phyloP scores from a whole-genome alignment of 1,140 invertebrate genomes.

The Onthophagus taurus region DNA sequence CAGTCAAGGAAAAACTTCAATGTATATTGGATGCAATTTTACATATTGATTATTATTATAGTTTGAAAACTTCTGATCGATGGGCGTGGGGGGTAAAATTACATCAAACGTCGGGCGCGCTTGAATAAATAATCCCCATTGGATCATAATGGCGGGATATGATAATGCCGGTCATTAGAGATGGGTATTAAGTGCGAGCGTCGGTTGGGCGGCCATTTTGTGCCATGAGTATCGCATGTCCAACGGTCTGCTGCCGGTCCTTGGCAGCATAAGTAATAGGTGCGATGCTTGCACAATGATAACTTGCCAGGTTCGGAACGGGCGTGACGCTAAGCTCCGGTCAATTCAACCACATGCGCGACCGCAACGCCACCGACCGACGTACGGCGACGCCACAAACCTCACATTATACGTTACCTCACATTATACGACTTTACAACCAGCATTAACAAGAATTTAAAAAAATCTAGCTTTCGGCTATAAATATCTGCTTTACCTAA shows the following conservation, averaged over 20 bases:
- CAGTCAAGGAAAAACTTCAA: too few species aligned
- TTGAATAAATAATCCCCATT: slow-evolving; percentile 31
- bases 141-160: slow-evolving; percentile 33
- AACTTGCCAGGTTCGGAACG: slow-evolving; percentile 22
- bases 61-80: too few species aligned
- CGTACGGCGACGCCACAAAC: too few species aligned
- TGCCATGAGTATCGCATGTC: slow-evolving; percentile 30
- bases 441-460: too few species aligned
- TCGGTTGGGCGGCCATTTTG: slow-evolving; percentile 32
- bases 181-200: slow-evolving; percentile 25
- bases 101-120: slow-evolving; percentile 26
- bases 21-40: too few species aligned
- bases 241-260: slow-evolving; percentile 20
- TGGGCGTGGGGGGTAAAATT: slow-evolving; percentile 19
- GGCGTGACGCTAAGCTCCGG: slow-evolving; percentile 12
- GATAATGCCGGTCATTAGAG: slow-evolving; percentile 34
- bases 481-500: too few species aligned
- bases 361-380: background rate
- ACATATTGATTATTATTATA: too few species aligned
- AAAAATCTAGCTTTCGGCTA: too few species aligned
- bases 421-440: too few species aligned
- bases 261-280: slow-evolving; percentile 29
- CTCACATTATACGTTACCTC: too few species aligned
- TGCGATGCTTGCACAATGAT: slow-evolving; percentile 28
- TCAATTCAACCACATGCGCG: slow-evolving; percentile 11